Percentiles rank a stretch among this genome's conserved stretches.
Conservation (phyloP, 2,888 invertebrate species). For the Aphidius colemani region DNA sequence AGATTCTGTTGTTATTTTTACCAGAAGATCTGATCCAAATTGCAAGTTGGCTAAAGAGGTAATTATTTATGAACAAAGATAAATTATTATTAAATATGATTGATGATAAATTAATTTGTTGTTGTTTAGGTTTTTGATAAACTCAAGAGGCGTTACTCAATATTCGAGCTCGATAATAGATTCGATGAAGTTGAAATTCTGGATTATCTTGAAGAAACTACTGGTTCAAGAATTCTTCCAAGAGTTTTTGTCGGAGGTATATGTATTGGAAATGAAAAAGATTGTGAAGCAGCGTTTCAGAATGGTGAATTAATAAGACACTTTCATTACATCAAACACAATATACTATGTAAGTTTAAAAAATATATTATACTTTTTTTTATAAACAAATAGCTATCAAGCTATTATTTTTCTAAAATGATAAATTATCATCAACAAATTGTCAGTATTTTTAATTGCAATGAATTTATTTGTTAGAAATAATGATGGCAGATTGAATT, state of each 20-base stretch:
- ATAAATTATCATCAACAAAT: no score
- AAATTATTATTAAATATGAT: constrained; percentile 11
- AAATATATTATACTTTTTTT: no score
- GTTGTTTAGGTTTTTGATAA: constrained; percentile 72
- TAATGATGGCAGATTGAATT: no score
- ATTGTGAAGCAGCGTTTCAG: constrained; percentile 76
- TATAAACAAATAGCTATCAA: no score
- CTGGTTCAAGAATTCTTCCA: constrained; percentile 88
- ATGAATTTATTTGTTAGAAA: no score
- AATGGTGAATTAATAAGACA: constrained; percentile 67
- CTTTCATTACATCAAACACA: neutral
- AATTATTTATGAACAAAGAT: constrained; percentile 44
- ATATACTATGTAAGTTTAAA: no score
- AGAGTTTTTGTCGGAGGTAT: constrained; percentile 90
- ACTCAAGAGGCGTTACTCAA: no score
- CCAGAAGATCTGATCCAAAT: constrained; percentile 88
- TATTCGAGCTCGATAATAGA: no score
- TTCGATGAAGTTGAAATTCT: no score
- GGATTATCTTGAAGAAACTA: constrained; percentile 74
- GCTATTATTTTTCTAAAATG: no score
- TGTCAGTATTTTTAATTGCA: no score
- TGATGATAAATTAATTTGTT: neutral
- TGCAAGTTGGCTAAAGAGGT: constrained; percentile 89
- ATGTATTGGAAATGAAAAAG: constrained; percentile 91
- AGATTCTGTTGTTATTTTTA: constrained; percentile 87